A percentile compares a stretch with the other conserved stretches of the same genome.
phyloP scores from a whole-genome alignment of 2,888 invertebrate species.

The Dryadula phaetusa region DNA sequence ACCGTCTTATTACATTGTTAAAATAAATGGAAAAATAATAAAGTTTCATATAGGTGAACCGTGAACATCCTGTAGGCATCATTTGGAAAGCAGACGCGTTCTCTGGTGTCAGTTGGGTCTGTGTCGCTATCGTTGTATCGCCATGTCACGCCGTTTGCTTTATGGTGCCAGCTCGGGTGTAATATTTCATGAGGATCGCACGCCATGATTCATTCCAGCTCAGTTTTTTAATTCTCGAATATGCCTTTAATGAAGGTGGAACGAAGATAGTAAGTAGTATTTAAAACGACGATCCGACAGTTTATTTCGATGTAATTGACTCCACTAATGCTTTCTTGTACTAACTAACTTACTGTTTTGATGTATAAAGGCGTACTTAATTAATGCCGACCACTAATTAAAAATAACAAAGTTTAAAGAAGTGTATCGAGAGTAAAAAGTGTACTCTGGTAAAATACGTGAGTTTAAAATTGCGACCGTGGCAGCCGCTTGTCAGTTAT shows the following conservation, averaged over 20 bases:
- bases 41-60: constrained; percentile 27
- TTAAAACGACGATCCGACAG: constrained; percentile 50
- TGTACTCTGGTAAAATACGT: constrained; percentile 50
- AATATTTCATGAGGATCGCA: constrained; percentile 84
- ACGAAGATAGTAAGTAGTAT: constrained; percentile 74
- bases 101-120: constrained; percentile 78
- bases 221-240: constrained; percentile 80
- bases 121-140: constrained; percentile 84
- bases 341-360: constrained; percentile 25
- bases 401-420: constrained; percentile 35
- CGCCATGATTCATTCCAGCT: constrained; percentile 81
- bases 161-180: constrained; percentile 82
- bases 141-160: constrained; percentile 82
- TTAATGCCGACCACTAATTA: constrained; percentile 28
- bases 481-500: constrained; percentile 81
- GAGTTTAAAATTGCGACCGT: constrained; percentile 75
- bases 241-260: constrained; percentile 77
- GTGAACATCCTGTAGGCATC: constrained; percentile 65
- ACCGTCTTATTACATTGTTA: not conserved
- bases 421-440: constrained; percentile 40
- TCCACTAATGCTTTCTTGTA: constrained; percentile 32
- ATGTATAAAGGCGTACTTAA: constrained; percentile 9
- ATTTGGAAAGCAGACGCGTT: constrained; percentile 68
- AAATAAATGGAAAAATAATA: not conserved
- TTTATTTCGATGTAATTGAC: constrained; percentile 49